Conservation (phyloP, 2,888 invertebrate genomes). For the Epirrita christyi region DNA sequence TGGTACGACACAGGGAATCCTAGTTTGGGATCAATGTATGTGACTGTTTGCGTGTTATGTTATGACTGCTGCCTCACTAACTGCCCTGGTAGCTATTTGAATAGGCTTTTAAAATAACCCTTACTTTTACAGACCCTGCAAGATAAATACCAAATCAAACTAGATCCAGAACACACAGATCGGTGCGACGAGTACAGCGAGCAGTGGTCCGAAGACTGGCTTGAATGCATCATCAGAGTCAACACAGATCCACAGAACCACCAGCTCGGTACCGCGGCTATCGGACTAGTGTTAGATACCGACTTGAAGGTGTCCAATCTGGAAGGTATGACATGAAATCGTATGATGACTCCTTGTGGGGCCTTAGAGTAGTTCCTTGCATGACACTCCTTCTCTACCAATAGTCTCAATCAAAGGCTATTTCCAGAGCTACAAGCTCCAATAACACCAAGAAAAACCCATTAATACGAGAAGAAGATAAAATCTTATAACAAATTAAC, state of each 20-base stretch:
- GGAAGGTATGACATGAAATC: slow-evolving; percentile 55
- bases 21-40: too few relatives aligned
- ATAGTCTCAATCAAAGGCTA: too few relatives aligned
- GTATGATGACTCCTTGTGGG: background rate
- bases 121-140: slow-evolving; percentile 54
- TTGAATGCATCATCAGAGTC: slow-evolving; percentile 88
- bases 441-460: too few relatives aligned
- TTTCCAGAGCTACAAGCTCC: background rate
- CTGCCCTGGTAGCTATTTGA: too few relatives aligned
- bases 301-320: slow-evolving; percentile 84
- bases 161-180: slow-evolving; percentile 65
- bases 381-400: too few relatives aligned
- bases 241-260: slow-evolving; percentile 92
- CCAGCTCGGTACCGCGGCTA: slow-evolving; percentile 91
- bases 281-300: slow-evolving; percentile 87
- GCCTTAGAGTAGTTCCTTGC: too few relatives aligned
- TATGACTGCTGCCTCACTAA: too few relatives aligned
- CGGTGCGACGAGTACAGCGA: slow-evolving; percentile 56
- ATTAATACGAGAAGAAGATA: too few relatives aligned
- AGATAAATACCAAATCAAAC: slow-evolving; percentile 71
- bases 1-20: too few relatives aligned
- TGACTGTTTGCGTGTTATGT: too few relatives aligned
- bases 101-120: background rate
- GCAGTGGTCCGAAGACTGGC: slow-evolving; percentile 86
- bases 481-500: too few relatives aligned